Evolutionary conservation across 2,888 invertebrate genomes (phyloP).

Genomic region (Chironomus tentans): DNA sequence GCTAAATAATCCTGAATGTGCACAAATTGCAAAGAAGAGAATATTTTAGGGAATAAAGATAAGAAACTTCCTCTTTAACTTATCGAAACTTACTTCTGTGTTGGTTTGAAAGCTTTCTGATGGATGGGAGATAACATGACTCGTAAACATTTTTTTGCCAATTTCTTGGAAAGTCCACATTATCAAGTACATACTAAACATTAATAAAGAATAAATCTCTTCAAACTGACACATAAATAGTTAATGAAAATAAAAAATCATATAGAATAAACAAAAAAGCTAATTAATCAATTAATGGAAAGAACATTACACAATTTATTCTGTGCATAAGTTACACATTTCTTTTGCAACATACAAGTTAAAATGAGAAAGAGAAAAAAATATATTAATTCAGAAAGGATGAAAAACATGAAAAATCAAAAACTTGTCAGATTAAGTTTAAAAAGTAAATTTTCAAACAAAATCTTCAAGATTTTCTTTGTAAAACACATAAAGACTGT

Average conservation of each 20-base stretch:
- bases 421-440: not conserved
- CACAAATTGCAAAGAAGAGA: not conserved
- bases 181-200: too few relatives aligned
- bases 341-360: not conserved
- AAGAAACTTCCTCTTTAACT: not conserved
- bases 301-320: not conserved
- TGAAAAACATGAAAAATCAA: not conserved
- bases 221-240: not conserved
- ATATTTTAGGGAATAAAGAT: not conserved
- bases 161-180: too few relatives aligned
- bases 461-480: constrained; percentile 20
- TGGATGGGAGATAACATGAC: too few relatives aligned
- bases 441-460: not conserved
- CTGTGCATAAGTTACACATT: not conserved
- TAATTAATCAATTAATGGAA: not conserved
- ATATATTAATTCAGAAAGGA: not conserved
- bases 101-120: not conserved
- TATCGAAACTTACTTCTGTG: not conserved
- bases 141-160: too few relatives aligned
- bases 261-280: not conserved
- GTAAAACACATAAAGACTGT: constrained; percentile 27
- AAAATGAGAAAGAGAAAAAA: not conserved
- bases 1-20: not conserved
- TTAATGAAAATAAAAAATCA: not conserved
- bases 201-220: too few relatives aligned